These are phyloP conservation scores for Acanthococcus lagerstroemiae DNA, from an alignment of 2,888 invertebrate genomes.

Conservation along the genomic window DNA sequence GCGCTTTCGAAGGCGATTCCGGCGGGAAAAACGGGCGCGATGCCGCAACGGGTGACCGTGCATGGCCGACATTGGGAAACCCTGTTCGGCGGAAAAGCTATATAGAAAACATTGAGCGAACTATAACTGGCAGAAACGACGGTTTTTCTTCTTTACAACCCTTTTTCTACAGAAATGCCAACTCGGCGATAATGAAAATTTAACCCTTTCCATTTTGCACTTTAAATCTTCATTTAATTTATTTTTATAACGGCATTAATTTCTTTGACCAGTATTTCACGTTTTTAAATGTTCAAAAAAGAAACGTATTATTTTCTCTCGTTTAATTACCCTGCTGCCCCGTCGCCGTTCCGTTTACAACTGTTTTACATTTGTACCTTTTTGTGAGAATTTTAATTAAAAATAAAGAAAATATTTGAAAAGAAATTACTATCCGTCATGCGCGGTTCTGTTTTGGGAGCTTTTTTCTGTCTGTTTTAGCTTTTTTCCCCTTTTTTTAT, in stretches of 20 bases:
- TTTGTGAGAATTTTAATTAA: constrained; percentile 28
- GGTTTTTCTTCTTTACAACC: constrained; percentile 30
- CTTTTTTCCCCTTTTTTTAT: too few relatives aligned
- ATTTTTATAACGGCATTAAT: constrained; percentile 30
- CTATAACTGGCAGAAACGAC: constrained; percentile 28
- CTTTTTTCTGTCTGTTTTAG: too few relatives aligned
- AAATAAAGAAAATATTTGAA: constrained; percentile 30
- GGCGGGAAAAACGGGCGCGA: too few relatives aligned
- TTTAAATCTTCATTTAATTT: constrained; percentile 30
- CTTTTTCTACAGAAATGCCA: constrained; percentile 30
- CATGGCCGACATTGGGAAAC: not conserved
- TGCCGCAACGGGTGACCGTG: not conserved
- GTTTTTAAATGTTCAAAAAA: constrained; percentile 22
- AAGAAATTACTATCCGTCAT: constrained; percentile 11
- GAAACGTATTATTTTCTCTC: constrained; percentile 21
- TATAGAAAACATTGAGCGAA: constrained; percentile 29
- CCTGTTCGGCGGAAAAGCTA: constrained; percentile 23
- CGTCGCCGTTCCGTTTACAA: constrained; percentile 1
- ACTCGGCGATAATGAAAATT: constrained; percentile 30
- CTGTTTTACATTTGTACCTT: constrained; percentile 29
- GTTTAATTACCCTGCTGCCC: constrained; percentile 22
- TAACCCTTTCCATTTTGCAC: constrained; percentile 30
- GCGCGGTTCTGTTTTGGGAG: not conserved
- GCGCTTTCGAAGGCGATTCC: not conserved
- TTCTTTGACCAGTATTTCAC: constrained; percentile 30